Evolutionary conservation across 2,888 invertebrate species (phyloP).

Genomic region (Dryadula phaetusa): DNA sequence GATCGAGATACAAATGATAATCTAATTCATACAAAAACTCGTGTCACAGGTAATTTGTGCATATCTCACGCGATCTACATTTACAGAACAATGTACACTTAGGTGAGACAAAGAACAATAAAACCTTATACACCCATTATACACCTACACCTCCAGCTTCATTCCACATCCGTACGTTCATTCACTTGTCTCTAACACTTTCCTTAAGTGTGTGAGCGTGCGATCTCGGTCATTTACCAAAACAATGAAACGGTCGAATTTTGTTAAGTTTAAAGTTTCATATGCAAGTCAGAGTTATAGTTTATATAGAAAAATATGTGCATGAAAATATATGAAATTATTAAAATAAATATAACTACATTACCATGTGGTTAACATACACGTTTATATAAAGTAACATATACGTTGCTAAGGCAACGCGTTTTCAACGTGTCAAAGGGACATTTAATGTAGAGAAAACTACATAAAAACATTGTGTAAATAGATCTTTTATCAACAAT

Average conservation of each 20-base stretch:
- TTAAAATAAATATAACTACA: too few relatives aligned
- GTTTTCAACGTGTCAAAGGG: too few relatives aligned
- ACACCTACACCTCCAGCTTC: conserved; percentile 25
- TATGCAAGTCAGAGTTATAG: too few relatives aligned
- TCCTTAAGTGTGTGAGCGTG: conserved; percentile 41
- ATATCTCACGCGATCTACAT: conserved; percentile 40
- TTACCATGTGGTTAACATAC: too few relatives aligned
- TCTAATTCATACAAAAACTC: conserved; percentile 23
- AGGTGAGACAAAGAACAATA: conserved; percentile 40
- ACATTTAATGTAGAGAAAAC: too few relatives aligned
- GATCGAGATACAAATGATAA: conserved; percentile 17
- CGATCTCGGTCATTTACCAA: conserved; percentile 37
- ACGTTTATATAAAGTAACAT: too few relatives aligned
- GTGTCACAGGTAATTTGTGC: conserved; percentile 25
- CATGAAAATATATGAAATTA: too few relatives aligned
- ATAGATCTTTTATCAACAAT: too few relatives aligned
- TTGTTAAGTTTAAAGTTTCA: neutral
- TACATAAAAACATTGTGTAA: too few relatives aligned
- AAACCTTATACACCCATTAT: conserved; percentile 28
- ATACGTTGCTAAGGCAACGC: too few relatives aligned
- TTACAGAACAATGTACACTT: conserved; percentile 34
- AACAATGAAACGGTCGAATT: conserved; percentile 19
- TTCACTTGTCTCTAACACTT: conserved; percentile 44
- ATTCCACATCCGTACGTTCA: conserved; percentile 35
- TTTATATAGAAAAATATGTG: too few relatives aligned